Conservation (phyloP, 2,797 vertebrate genomes). For the Lepus townsendii region DNA sequence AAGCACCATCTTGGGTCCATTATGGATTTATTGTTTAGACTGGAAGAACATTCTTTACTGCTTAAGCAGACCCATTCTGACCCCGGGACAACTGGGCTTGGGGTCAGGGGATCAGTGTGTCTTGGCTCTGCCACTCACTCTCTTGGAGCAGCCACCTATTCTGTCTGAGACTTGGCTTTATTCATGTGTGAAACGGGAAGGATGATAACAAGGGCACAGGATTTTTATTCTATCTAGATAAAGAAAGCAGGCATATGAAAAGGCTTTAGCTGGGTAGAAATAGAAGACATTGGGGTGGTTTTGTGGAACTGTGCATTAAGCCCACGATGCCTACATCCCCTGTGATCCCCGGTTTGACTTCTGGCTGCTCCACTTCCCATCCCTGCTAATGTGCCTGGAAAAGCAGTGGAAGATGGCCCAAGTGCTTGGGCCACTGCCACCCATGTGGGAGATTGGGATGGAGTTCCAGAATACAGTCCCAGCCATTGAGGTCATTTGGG, state of each 20-base stretch:
- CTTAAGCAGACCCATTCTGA: not conserved
- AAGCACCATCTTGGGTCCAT: not conserved
- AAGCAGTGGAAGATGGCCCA: too few relatives aligned
- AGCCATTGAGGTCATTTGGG: too few relatives aligned
- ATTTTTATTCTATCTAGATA: constrained; percentile 41
- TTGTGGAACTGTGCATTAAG: too few relatives aligned
- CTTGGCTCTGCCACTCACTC: not conserved
- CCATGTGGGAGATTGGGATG: too few relatives aligned
- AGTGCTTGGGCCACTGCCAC: too few relatives aligned
- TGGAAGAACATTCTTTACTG: not conserved
- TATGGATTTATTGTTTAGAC: not conserved
- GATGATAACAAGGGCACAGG: not conserved
- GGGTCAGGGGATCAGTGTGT: not conserved
- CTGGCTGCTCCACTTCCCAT: too few relatives aligned
- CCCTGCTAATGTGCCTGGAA: too few relatives aligned
- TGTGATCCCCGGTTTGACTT: too few relatives aligned
- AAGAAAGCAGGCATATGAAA: constrained; percentile 11
- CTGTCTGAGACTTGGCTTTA: not conserved
- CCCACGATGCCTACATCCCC: too few relatives aligned
- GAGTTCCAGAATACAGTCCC: too few relatives aligned
- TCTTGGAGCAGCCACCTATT: not conserved
- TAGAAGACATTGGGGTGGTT: not conserved
- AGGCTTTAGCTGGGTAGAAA: not conserved
- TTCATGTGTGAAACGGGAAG: not conserved
- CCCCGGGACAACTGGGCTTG: not conserved